Conservation (phyloP, 2,113 vertebrate genomes). For the Monopterus albus region DNA sequence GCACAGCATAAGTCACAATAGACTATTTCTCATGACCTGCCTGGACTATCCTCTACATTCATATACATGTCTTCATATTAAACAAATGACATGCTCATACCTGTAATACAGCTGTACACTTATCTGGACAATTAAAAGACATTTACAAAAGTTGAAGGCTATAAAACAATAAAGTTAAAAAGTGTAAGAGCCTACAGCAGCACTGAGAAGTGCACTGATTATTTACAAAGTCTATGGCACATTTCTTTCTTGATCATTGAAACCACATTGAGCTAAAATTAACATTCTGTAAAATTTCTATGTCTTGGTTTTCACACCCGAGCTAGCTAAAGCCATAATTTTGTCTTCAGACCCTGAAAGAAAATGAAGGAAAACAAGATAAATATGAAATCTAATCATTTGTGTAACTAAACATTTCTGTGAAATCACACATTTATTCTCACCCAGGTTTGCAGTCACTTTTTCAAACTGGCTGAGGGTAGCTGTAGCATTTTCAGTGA, state of each 20-base stretch:
- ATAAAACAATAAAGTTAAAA: conserved; percentile 71
- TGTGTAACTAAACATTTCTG: background rate
- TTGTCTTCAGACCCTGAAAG: conserved; percentile 94
- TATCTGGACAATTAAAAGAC: conserved; percentile 53
- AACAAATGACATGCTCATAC: conserved; percentile 36
- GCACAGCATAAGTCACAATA: conserved; percentile 35
- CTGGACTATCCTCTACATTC: conserved; percentile 30
- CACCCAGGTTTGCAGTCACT: conserved; percentile 90
- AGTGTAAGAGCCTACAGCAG: conserved; percentile 31
- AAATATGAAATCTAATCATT: background rate
- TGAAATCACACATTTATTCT: conserved; percentile 52
- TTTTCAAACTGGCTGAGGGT: conserved; percentile 95
- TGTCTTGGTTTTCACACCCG: conserved; percentile 90
- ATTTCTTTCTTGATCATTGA: conserved; percentile 12
- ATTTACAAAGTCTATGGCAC: conserved; percentile 58
- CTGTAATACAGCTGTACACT: conserved; percentile 45
- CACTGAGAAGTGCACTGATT: conserved; percentile 39
- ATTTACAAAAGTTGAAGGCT: conserved; percentile 50
- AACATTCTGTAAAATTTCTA: conserved; percentile 33
- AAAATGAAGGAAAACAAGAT: conserved; percentile 15
- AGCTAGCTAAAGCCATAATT: conserved; percentile 94
- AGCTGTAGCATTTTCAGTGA: conserved; percentile 90
- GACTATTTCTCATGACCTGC: conserved; percentile 17
- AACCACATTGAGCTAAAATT: conserved; percentile 15
- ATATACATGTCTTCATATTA: conserved; percentile 3